Evolutionary conservation across 2,113 vertebrate genomes (phyloP).

Genomic region (Myanophis thanlyinensis): DNA sequence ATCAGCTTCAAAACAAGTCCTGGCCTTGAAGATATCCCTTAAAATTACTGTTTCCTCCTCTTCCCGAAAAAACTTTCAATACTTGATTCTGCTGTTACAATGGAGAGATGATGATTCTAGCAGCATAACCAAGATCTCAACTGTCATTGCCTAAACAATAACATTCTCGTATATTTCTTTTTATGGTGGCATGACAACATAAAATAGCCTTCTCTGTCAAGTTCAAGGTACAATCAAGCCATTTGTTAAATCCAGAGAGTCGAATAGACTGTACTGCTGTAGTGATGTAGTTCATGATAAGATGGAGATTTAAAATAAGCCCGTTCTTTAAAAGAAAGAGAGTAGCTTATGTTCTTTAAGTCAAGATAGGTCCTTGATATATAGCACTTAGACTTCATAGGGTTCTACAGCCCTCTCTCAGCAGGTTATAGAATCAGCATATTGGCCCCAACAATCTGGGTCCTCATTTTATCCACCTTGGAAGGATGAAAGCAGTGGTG

Average conservation of each 20-base stretch:
- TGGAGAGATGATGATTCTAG: constrained; percentile 2
- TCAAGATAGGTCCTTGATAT: not conserved
- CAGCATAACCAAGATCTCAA: constrained; percentile 31
- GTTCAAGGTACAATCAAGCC: constrained; percentile 18
- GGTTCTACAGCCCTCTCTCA: no score
- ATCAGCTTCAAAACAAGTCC: not conserved
- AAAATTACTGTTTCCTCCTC: constrained; percentile 8
- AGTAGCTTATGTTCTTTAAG: not conserved
- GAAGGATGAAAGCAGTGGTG: no score
- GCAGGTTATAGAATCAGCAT: no score
- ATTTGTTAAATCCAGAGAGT: constrained; percentile 18
- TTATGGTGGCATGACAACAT: constrained; percentile 30
- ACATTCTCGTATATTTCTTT: constrained; percentile 28
- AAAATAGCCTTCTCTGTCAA: constrained; percentile 8
- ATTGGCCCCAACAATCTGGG: no score
- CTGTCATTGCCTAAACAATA: constrained; percentile 12
- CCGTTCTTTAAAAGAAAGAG: not conserved
- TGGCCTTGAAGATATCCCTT: constrained; percentile 25
- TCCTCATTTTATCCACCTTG: no score
- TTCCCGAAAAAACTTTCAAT: not conserved
- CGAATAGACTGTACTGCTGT: not conserved
- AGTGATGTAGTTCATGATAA: constrained; percentile 8
- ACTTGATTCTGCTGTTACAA: constrained; percentile 16
- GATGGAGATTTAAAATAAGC: not conserved
- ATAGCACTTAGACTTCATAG: no score